Evolutionary conservation across 2,797 vertebrate species (phyloP).

Genomic region (Xenentodon cancila): DNA sequence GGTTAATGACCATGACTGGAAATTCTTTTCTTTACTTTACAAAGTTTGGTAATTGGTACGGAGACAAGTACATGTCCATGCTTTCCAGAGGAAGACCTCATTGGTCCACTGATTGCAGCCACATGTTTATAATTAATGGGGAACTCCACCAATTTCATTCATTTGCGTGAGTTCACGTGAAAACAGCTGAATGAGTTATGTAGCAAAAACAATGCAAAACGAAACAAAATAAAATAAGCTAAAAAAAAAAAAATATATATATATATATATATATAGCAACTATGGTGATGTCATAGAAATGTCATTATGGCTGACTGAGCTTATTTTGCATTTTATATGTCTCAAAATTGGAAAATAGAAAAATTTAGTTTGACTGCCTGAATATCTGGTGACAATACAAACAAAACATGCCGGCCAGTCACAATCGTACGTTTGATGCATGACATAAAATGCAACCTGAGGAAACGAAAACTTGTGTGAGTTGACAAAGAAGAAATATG

Average conservation of each 20-base stretch:
- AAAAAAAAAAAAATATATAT: too few species aligned
- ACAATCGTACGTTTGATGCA: neutral
- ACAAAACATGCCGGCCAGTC: neutral
- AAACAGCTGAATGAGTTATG: neutral
- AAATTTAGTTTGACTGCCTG: too few species aligned
- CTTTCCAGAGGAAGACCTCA: neutral
- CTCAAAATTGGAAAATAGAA: too few species aligned
- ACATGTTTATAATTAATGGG: slow-evolving; percentile 8
- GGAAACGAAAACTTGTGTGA: neutral
- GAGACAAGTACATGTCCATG: neutral
- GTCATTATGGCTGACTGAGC: too few species aligned
- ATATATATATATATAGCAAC: too few species aligned
- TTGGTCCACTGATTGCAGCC: neutral
- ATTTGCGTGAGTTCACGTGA: neutral
- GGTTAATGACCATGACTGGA: too few species aligned
- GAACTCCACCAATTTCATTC: neutral
- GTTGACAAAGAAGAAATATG: too few species aligned
- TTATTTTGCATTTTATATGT: too few species aligned
- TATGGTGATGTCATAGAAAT: too few species aligned
- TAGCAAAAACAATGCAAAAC: too few species aligned
- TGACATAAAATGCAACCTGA: neutral
- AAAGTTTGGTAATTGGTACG: neutral
- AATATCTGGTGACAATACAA: too few species aligned
- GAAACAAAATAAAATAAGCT: too few species aligned
- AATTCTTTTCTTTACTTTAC: neutral